phyloP scores from a whole-genome alignment of 2,797 vertebrate genomes.

The Xenentodon cancila region DNA sequence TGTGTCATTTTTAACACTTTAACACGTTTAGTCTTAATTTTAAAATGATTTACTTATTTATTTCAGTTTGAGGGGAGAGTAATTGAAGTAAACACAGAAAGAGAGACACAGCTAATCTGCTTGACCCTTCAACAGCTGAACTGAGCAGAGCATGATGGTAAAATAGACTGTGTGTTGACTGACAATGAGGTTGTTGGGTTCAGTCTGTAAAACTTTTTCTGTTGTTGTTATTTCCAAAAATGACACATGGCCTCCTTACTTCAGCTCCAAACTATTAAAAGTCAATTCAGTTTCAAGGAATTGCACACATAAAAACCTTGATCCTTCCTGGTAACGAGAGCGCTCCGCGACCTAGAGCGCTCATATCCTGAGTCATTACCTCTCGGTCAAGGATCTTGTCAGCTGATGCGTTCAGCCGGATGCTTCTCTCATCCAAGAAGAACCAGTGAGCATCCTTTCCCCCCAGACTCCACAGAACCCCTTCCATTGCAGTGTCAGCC shows the following conservation, averaged over 20 bases:
- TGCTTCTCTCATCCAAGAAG: conserved; percentile 81
- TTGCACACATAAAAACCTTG: not conserved
- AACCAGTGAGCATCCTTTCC: conserved; percentile 87
- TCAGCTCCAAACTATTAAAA: not conserved
- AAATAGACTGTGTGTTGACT: conserved; percentile 49
- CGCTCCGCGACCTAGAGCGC: not conserved
- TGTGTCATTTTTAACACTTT: not conserved
- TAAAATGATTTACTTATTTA: not conserved
- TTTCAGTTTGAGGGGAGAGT: not conserved
- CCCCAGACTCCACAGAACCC: conserved; percentile 77
- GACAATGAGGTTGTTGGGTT: conserved; percentile 31
- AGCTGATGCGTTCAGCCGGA: conserved; percentile 81
- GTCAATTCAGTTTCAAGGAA: not conserved
- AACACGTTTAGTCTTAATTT: too few relatives aligned
- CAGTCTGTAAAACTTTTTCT: conserved; percentile 7
- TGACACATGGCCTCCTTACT: conserved; percentile 9
- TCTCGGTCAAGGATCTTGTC: conserved; percentile 83
- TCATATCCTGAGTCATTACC: conserved; percentile 56
- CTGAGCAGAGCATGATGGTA: conserved; percentile 39
- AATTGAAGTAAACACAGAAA: conserved; percentile 7
- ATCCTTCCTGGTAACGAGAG: not conserved
- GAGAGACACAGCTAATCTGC: conserved; percentile 43
- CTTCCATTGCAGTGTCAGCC: conserved; percentile 58
- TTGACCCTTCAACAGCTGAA: conserved; percentile 52
- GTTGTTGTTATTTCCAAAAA: conserved; percentile 28